Evolutionary conservation across 1,140 invertebrate genomes (phyloP).

Genomic region (Cyrtorhinus lividipennis): DNA sequence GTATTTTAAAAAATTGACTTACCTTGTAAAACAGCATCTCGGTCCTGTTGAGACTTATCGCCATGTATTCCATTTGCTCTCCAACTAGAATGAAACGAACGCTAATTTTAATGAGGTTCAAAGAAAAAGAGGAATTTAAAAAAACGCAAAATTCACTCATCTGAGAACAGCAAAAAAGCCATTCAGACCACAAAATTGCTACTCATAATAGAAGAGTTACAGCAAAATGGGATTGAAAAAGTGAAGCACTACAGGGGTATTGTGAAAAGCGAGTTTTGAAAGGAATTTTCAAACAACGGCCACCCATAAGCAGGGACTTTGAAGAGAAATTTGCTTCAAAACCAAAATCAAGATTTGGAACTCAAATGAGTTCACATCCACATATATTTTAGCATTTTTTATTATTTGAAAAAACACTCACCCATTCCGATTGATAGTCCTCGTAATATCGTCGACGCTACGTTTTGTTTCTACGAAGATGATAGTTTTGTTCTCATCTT

Average conservation of each 20-base stretch:
- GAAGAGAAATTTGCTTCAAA: background rate
- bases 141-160: no score
- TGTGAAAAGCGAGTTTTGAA: no score
- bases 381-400: no score
- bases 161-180: no score
- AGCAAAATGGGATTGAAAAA: no score
- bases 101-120: background rate
- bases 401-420: constrained; percentile 31
- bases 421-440: constrained; percentile 79
- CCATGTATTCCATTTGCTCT: constrained; percentile 93
- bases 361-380: no score
- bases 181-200: no score
- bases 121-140: no score
- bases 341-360: constrained; percentile 4
- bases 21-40: constrained; percentile 87
- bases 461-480: constrained; percentile 98
- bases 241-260: no score
- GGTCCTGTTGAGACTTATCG: constrained; percentile 93
- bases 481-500: constrained; percentile 89
- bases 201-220: no score
- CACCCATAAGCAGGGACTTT: no score
- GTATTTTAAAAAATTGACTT: constrained; percentile 27
- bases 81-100: constrained; percentile 41
- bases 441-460: constrained; percentile 88
- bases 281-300: no score